Evolutionary conservation across 2,888 invertebrate genomes (phyloP).

Genomic region (Drosophila suboccidentalis): DNA sequence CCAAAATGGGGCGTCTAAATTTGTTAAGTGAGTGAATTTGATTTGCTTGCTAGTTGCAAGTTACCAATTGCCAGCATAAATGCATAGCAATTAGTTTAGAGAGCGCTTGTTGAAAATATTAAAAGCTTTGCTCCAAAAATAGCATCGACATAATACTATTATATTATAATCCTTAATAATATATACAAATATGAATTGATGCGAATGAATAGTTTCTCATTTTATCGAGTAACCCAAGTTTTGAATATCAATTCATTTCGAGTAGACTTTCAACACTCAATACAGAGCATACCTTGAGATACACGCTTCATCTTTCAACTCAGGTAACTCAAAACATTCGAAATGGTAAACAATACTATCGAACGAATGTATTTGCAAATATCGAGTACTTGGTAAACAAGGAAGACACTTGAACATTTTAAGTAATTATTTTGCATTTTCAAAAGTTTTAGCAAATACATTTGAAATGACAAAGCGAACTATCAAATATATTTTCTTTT

Average conservation of each 20-base stretch:
- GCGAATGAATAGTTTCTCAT: conserved; percentile 1
- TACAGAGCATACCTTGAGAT: conserved; percentile 16
- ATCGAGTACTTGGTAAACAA: conserved; percentile 4
- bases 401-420: not conserved
- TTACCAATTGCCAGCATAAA: conserved; percentile 4
- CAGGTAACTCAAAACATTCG: conserved; percentile 7
- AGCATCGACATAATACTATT: not conserved
- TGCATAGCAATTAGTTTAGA: conserved; percentile 28
- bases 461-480: no score
- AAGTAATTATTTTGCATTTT: not conserved
- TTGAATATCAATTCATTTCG: conserved; percentile 1
- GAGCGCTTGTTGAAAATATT: conserved; percentile 41
- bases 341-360: not conserved
- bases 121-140: conserved; percentile 24
- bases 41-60: conserved; percentile 27
- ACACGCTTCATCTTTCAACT: not conserved
- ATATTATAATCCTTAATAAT: not conserved
- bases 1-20: conserved; percentile 62
- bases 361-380: conserved; percentile 9
- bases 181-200: conserved; percentile 5
- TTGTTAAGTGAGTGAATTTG: conserved; percentile 51
- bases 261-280: conserved; percentile 5
- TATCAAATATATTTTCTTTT: no score
- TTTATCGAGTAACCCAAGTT: not conserved
- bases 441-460: not conserved